These are phyloP conservation scores for Dissostichus mawsoni DNA, from an alignment of 2,113 vertebrate genomes.

Conservation along the genomic window DNA sequence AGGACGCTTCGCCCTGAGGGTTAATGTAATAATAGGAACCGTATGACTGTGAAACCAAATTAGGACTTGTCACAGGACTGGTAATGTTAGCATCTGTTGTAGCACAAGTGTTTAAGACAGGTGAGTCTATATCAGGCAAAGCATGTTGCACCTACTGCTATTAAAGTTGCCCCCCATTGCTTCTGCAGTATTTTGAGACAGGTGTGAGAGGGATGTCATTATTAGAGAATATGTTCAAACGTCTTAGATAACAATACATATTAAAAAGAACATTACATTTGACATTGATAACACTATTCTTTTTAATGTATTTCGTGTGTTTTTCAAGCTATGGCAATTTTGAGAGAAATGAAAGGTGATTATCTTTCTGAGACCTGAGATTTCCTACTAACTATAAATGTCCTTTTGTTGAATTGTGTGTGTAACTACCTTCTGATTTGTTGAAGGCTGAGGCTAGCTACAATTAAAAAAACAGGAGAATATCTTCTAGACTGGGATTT, in stretches of 20 bases:
- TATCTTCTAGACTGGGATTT: background rate
- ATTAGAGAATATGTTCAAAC: background rate
- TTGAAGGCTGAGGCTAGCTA: conserved; percentile 1
- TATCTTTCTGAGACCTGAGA: background rate
- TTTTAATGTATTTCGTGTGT: background rate
- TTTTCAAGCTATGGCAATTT: background rate
- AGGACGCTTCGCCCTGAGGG: conserved; percentile 58
- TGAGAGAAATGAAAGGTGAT: background rate
- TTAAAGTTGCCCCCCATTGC: conserved; percentile 19
- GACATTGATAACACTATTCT: background rate
- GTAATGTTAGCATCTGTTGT: conserved; percentile 49
- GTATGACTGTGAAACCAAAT: conserved; percentile 59
- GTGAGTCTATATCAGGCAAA: conserved; percentile 50
- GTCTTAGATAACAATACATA: background rate
- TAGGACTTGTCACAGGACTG: conserved; percentile 52
- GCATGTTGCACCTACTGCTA: conserved; percentile 24
- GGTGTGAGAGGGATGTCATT: background rate
- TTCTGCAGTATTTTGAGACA: background rate
- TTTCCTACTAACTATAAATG: background rate
- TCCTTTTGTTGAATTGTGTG: background rate
- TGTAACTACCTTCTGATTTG: conserved; percentile 11
- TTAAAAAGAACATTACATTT: background rate
- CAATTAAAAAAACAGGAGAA: background rate
- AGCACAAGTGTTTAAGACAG: conserved; percentile 33
- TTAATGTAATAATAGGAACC: conserved; percentile 73